These are phyloP conservation scores for Agelastica alni DNA, from an alignment of 2,888 invertebrate species.

Conservation along the genomic window DNA sequence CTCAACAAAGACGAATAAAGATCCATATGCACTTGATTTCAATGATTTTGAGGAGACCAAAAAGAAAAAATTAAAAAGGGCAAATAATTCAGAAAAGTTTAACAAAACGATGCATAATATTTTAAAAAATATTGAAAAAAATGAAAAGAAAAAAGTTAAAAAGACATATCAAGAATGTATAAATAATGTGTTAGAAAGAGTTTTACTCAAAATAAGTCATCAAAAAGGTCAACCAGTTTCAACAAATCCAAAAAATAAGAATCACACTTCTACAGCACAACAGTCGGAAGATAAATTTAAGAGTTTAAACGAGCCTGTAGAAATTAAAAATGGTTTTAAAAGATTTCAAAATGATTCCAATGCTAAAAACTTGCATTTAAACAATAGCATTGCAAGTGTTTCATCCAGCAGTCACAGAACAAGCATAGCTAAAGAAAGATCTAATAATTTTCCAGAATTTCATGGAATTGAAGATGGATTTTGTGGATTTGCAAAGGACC, in stretches of 20 bases:
- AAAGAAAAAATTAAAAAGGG: slow-evolving; percentile 6
- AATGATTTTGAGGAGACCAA: slow-evolving; percentile 12
- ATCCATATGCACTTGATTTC: slow-evolving; percentile 28
- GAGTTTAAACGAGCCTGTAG: background rate
- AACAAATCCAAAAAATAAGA: background rate
- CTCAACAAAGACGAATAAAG: slow-evolving; percentile 7
- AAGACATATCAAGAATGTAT: slow-evolving; percentile 22
- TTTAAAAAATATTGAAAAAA: slow-evolving; percentile 17
- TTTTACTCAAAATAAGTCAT: slow-evolving; percentile 18
- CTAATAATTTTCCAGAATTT: too few relatives aligned
- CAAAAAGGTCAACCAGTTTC: background rate
- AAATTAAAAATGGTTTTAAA: background rate
- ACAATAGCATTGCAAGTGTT: background rate
- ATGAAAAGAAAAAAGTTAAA: slow-evolving; percentile 17
- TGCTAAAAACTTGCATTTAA: too few relatives aligned
- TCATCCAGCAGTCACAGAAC: background rate
- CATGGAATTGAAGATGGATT: slow-evolving; percentile 3
- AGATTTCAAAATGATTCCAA: background rate
- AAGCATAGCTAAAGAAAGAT: background rate
- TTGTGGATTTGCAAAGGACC: slow-evolving; percentile 1
- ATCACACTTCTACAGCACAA: background rate
- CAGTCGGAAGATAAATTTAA: background rate
- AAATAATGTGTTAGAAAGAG: slow-evolving; percentile 15
- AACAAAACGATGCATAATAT: slow-evolving; percentile 19
- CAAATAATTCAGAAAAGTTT: slow-evolving; percentile 14